Evolutionary conservation across 2,888 invertebrate species (phyloP).

Genomic region (Acleris literana): DNA sequence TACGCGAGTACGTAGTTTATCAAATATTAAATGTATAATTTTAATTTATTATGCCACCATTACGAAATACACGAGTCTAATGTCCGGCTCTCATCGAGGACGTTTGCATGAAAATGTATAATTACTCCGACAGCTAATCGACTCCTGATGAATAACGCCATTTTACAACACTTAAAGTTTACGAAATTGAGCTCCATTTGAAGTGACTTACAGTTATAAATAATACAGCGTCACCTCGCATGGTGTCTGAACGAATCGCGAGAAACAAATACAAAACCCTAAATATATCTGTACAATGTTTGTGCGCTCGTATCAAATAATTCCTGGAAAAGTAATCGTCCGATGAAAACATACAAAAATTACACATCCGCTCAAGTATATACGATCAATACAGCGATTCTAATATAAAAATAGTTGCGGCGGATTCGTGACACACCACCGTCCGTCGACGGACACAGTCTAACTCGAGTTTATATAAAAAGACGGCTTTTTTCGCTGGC

Average conservation of each 20-base stretch:
- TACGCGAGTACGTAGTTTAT: constrained; percentile 81
- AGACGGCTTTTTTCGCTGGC: constrained; percentile 72
- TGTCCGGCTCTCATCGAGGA: constrained; percentile 76
- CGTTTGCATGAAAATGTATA: constrained; percentile 72
- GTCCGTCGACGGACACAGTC: constrained; percentile 76
- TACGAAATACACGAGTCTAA: constrained; percentile 65
- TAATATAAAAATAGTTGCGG: constrained; percentile 79
- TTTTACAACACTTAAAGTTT: constrained; percentile 73
- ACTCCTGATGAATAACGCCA: constrained; percentile 64
- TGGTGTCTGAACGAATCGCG: constrained; percentile 57
- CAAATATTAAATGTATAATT: constrained; percentile 78
- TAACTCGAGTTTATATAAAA: constrained; percentile 71
- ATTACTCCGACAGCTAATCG: constrained; percentile 63
- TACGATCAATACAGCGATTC: constrained; percentile 64
- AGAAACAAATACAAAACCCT: constrained; percentile 60
- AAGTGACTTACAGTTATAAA: constrained; percentile 72
- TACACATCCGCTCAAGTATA: constrained; percentile 61
- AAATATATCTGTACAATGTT: constrained; percentile 77
- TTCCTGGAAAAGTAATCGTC: constrained; percentile 64
- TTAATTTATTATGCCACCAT: constrained; percentile 64
- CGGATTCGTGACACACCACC: constrained; percentile 65
- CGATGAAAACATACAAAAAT: constrained; percentile 61
- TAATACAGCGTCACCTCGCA: constrained; percentile 51
- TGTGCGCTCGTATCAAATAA: constrained; percentile 80
- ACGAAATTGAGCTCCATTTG: constrained; percentile 81